A percentile compares a stretch with the other conserved stretches of the same genome.
phyloP scores from a whole-genome alignment of 2,797 vertebrate species.

The Pipistrellus pipistrellus region DNA sequence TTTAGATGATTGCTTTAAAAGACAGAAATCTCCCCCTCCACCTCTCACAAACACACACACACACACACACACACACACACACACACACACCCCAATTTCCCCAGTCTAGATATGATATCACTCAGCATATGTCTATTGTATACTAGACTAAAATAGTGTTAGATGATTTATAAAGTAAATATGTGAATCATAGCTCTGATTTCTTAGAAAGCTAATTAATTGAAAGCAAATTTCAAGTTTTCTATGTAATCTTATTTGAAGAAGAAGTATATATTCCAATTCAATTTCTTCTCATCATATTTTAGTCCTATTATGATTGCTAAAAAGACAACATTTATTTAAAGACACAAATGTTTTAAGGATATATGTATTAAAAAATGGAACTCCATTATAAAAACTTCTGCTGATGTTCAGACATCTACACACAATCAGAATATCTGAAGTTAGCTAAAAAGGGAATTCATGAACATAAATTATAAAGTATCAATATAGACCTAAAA shows the following conservation, averaged over 20 bases:
- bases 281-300: neutral
- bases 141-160: neutral
- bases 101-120: neutral
- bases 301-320: neutral
- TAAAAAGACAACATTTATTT: slow-evolving; percentile 78
- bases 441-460: neutral
- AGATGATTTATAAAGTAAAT: neutral
- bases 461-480: neutral
- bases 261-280: neutral
- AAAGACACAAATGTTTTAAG: slow-evolving; percentile 88
- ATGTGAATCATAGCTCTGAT: neutral
- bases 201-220: slow-evolving; percentile 1
- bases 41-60: neutral
- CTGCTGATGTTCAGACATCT: neutral
- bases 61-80: neutral
- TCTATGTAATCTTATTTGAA: neutral
- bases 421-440: neutral
- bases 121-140: neutral
- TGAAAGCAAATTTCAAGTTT: neutral
- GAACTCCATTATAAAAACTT: neutral
- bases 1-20: neutral
- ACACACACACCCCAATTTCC: neutral
- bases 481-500: neutral
- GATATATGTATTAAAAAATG: neutral
- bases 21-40: neutral